Evolutionary conservation across 2,888 invertebrate genomes (phyloP).

Genomic region (Coecobrya sp.): DNA sequence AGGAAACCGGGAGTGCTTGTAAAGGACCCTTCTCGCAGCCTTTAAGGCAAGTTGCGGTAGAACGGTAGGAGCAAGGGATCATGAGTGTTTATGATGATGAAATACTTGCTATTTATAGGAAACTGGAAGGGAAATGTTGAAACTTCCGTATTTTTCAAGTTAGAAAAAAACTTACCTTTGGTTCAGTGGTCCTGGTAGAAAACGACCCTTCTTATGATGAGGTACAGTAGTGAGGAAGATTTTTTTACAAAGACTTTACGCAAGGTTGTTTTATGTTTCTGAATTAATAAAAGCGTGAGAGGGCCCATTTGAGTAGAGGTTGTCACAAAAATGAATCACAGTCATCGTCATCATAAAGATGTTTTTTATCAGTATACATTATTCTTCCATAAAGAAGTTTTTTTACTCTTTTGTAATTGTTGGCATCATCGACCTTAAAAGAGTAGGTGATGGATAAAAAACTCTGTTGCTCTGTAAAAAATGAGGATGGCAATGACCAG

Average conservation of each 20-base stretch:
- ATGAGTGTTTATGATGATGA: constrained; percentile 53
- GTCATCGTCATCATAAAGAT: constrained; percentile 43
- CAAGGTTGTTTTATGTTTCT: constrained; percentile 55
- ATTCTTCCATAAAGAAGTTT: constrained; percentile 30
- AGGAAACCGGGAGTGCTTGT: constrained; percentile 61
- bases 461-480: constrained; percentile 32
- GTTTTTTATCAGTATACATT: constrained; percentile 61
- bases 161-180: constrained; percentile 61
- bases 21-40: constrained; percentile 44
- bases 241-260: background rate
- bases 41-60: background rate
- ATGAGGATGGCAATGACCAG: constrained; percentile 45
- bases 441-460: constrained; percentile 73
- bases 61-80: background rate
- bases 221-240: background rate
- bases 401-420: constrained; percentile 28
- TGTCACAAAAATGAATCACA: constrained; percentile 72
- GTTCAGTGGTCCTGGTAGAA: background rate
- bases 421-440: constrained; percentile 45
- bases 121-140: constrained; percentile 54
- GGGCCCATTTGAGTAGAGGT: constrained; percentile 49
- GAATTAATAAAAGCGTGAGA: constrained; percentile 12
- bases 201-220: constrained; percentile 23
- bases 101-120: constrained; percentile 74
- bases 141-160: constrained; percentile 75